A percentile compares a stretch with the other conserved stretches of the same genome.
These are phyloP conservation scores for Pteruthius melanotis DNA, from an alignment of 2,113 vertebrate genomes.

Conservation along the genomic window DNA sequence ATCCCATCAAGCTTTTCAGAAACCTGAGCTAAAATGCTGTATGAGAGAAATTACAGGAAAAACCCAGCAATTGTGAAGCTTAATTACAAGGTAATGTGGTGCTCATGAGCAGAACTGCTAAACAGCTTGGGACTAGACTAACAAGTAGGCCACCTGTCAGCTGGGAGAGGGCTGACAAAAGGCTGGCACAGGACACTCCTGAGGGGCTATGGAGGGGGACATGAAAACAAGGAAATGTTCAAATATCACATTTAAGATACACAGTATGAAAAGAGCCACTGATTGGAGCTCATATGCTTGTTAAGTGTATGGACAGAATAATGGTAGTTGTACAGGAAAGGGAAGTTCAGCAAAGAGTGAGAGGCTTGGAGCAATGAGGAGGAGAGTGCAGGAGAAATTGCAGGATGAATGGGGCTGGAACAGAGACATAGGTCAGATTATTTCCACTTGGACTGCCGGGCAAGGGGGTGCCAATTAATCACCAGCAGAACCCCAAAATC, in stretches of 20 bases:
- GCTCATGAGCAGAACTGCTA: background rate
- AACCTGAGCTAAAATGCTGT: background rate
- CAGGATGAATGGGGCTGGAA: background rate
- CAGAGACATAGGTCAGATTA: background rate
- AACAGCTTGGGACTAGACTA: background rate
- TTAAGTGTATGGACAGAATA: background rate
- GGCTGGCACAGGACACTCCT: background rate
- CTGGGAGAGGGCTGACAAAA: background rate
- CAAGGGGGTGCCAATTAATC: background rate
- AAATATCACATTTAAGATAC: background rate
- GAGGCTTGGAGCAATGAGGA: accelerated
- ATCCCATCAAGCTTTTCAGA: background rate
- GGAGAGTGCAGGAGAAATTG: accelerated
- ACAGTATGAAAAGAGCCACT: background rate
- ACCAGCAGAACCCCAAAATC: background rate
- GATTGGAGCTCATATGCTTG: background rate
- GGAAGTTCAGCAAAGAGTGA: accelerated
- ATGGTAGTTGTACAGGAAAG: background rate
- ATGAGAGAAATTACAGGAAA: background rate
- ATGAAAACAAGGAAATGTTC: background rate
- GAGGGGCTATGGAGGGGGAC: background rate
- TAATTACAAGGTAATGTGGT: background rate
- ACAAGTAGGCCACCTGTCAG: background rate
- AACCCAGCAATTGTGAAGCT: background rate
- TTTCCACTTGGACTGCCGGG: background rate